A percentile compares a stretch with the other conserved stretches of the same genome.
phyloP scores from a whole-genome alignment of 2,113 vertebrate species.

The Rattus norvegicus region DNA sequence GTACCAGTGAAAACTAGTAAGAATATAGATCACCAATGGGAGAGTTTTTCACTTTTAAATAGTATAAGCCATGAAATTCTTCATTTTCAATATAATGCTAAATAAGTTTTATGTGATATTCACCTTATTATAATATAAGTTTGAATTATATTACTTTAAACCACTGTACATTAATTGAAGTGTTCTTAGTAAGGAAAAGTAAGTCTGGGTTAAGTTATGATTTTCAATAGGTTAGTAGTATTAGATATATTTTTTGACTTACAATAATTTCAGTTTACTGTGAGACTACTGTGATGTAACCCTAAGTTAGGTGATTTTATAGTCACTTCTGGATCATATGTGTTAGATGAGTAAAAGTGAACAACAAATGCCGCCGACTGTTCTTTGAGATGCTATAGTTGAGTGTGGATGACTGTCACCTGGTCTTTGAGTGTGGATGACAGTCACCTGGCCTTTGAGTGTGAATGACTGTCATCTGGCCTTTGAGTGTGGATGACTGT shows the following conservation, averaged over 20 bases:
- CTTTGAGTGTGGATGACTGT: too few species aligned
- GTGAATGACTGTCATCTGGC: too few species aligned
- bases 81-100: neutral
- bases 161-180: neutral
- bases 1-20: neutral
- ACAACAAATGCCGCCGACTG: neutral
- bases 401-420: fast-evolving
- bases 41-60: neutral
- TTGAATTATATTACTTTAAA: neutral
- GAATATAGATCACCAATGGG: neutral
- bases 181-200: neutral
- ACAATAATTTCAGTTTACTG: neutral
- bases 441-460: too few species aligned
- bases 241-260: neutral
- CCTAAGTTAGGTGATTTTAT: neutral
- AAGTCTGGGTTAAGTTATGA: neutral
- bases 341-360: neutral
- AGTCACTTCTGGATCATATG: neutral
- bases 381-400: neutral
- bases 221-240: neutral
- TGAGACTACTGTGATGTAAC: neutral
- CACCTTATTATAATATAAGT: neutral
- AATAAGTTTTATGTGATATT: neutral
- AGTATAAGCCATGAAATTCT: neutral
- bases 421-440: too few species aligned